A percentile compares a stretch with the other conserved stretches of the same genome.
Conservation (phyloP, 2,113 vertebrate genomes). For the Vulpes ferrilata region DNA sequence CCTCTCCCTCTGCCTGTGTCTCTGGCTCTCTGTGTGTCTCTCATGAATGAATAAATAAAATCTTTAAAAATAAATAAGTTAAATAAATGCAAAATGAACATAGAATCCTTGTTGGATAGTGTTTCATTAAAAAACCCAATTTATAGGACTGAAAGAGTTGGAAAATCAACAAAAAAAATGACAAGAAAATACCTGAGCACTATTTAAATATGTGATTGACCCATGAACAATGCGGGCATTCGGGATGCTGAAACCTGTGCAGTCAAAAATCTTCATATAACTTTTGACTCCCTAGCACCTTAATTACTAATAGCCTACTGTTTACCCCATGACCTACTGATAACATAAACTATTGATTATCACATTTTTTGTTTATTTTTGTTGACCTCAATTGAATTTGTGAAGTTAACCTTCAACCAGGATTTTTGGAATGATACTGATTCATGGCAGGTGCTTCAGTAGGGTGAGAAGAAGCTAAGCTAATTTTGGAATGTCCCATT, state of each 20-base stretch:
- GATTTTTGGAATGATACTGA: constrained; percentile 8
- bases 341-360: not conserved
- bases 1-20: too few species aligned
- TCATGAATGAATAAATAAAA: too few species aligned
- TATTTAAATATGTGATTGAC: not conserved
- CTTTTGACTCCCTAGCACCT: not conserved
- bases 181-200: not conserved
- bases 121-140: constrained; percentile 7
- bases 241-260: not conserved
- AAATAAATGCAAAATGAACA: constrained; percentile 33
- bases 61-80: too few species aligned
- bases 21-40: too few species aligned
- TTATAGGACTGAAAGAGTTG: not conserved
- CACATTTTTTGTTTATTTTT: not conserved
- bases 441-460: not conserved
- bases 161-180: not conserved
- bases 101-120: not conserved
- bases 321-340: not conserved
- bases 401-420: not conserved
- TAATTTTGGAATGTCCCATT: not conserved
- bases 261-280: not conserved
- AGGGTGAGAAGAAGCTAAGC: not conserved
- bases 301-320: not conserved
- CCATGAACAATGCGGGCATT: not conserved
- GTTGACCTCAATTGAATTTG: not conserved